Conservation (phyloP, 2,888 invertebrate genomes). For the Philonicus albiceps region DNA sequence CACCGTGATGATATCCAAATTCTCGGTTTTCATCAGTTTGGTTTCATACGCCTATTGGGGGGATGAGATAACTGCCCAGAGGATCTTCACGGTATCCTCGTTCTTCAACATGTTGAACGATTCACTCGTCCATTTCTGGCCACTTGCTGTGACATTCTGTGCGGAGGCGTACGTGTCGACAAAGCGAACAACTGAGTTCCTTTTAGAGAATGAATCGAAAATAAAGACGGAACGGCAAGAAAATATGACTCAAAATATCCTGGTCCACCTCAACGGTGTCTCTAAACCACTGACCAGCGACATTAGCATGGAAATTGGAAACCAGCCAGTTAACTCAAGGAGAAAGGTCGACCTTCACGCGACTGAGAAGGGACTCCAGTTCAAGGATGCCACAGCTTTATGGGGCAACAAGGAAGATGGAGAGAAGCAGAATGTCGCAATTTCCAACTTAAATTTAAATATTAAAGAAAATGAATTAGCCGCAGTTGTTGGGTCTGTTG, state of each 20-base stretch:
- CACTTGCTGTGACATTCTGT: conserved; percentile 77
- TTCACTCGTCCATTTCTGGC: conserved; percentile 81
- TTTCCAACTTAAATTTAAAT: conserved; percentile 64
- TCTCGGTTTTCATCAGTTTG: conserved; percentile 80
- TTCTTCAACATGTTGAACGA: conserved; percentile 82
- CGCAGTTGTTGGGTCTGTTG: conserved; percentile 76
- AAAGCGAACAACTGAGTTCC: conserved; percentile 73
- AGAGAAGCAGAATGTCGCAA: conserved; percentile 52
- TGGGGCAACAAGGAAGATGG: conserved; percentile 63
- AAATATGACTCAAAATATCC: neutral
- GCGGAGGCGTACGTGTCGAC: conserved; percentile 80
- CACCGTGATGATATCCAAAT: conserved; percentile 79
- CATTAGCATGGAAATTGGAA: neutral
- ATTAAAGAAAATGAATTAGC: conserved; percentile 55
- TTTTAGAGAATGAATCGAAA: conserved; percentile 61
- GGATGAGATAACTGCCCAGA: conserved; percentile 75
- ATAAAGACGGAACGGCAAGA: neutral
- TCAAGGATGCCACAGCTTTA: conserved; percentile 65
- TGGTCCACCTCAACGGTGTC: conserved; percentile 57
- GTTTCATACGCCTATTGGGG: conserved; percentile 73
- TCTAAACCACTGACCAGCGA: neutral
- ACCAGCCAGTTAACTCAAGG: conserved; percentile 6
- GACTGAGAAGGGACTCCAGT: conserved; percentile 56
- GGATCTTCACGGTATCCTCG: conserved; percentile 80
- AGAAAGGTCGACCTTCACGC: conserved; percentile 53